Base-by-base conservation (phyloP, 2,888 invertebrate genomes). In the Aphrophora alni region DNA sequence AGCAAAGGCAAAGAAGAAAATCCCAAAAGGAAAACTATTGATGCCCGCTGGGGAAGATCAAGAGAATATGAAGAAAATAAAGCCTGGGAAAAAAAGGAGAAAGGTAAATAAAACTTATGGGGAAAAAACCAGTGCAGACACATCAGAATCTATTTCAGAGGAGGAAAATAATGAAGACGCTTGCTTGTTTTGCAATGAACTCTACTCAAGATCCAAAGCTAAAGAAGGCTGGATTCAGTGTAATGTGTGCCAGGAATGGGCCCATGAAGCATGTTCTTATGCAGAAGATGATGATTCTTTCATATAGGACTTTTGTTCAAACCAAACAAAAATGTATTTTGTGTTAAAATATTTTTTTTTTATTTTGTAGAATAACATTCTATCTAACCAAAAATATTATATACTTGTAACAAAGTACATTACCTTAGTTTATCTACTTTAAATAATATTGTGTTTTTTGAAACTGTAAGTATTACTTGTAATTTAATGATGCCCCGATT, bases 151-250 rank as follows among this genome's bases (percentile, higher is more conserved):
- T 21, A 33, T 51, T 17, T 80, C 76, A 27, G 75, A 75, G 33
- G 75, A 80, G 10, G 80, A 76, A 75, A 21, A 75, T 26, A 51
- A 25, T 71, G 75, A 80, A 71, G 75, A 75, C n/a, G 3, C 44
- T 44, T 80, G 80, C 76, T 75, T 76, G 25, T 80, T 80, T 38
- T 80, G 76, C 44, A 80, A 80, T 38, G 80, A 59, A 27, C 80
- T 80, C 59, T 70, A 75, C 59, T 44, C 26, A 69, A 38, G 75
- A 7, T 73, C 44, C 59, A 80, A 75, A 80, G 24, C 68, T 21
- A 38, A 70, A 27, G 75, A 75, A 26, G 80, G 73, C 10, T 73
- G 73, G 73, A 78, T 78, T 25, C 78, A 78, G 51, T 78, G 78
- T 73, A 14, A 10, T 14, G 44, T 10, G 10, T 44, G 44, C 44